A percentile compares a stretch with the other conserved stretches of the same genome.
These are phyloP conservation scores for Ernsta delagoae DNA, from an alignment of 2,888 invertebrate genomes.

Conservation along the genomic window DNA sequence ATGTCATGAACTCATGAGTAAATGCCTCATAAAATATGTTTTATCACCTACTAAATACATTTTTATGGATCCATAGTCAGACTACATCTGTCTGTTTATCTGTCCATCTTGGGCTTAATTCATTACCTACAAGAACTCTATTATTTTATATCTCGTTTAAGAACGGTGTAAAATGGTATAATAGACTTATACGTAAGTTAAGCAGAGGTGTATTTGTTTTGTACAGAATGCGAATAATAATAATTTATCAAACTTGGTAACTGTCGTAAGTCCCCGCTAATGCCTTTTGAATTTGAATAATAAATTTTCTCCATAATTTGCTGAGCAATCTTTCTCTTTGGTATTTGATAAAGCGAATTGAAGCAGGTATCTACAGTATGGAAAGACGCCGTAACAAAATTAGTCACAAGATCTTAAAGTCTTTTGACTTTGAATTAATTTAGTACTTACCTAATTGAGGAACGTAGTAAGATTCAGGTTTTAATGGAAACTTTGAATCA, in stretches of 20 bases:
- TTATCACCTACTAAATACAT: not conserved
- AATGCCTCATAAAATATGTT: not conserved
- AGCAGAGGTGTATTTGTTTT: no score
- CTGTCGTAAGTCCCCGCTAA: not conserved
- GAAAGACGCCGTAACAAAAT: constrained; percentile 2
- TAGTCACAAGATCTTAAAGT: constrained; percentile 5
- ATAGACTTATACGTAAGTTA: no score
- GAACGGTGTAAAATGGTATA: no score
- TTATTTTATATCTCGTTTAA: no score
- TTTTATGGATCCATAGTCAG: no score
- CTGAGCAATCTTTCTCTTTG: constrained; percentile 5
- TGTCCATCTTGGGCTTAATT: no score
- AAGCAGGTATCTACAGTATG: not conserved
- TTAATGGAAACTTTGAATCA: not conserved
- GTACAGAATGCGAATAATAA: no score
- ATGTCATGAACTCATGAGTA: no score
- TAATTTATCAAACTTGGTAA: no score
- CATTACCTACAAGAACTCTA: no score
- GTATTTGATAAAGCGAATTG: constrained; percentile 14
- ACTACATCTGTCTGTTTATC: no score
- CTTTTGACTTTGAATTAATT: constrained; percentile 1
- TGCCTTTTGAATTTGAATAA: not conserved
- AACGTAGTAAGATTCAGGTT: not conserved
- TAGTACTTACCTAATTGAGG: not conserved
- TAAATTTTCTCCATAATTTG: not conserved